These are phyloP conservation scores for Nomada ruficornis DNA, from an alignment of 2,888 invertebrate genomes.

Conservation along the genomic window DNA sequence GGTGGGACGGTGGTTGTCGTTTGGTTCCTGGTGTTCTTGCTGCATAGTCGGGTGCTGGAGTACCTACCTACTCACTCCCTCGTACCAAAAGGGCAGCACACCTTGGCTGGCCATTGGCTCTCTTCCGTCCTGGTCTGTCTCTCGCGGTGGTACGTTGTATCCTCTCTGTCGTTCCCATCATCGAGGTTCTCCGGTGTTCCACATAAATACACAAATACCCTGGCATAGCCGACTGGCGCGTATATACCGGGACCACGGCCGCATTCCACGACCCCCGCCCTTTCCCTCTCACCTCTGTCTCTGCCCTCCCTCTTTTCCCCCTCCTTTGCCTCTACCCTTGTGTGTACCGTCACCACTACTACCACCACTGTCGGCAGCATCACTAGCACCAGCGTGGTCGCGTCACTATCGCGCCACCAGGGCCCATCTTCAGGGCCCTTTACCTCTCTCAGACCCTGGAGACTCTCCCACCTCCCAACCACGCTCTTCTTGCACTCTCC, in stretches of 20 bases:
- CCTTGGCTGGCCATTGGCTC: constrained; percentile 83
- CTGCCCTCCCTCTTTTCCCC: constrained; percentile 48
- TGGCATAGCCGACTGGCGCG: constrained; percentile 75
- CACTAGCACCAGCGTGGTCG: constrained; percentile 30
- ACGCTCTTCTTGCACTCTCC: neutral
- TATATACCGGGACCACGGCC: constrained; percentile 81
- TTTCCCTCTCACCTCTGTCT: constrained; percentile 67
- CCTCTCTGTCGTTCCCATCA: constrained; percentile 56
- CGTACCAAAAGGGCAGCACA: constrained; percentile 81
- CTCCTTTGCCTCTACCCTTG: constrained; percentile 55
- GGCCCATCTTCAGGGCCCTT: constrained; percentile 76
- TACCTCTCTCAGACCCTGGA: constrained; percentile 62
- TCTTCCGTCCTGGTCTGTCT: constrained; percentile 65
- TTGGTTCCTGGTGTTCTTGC: constrained; percentile 80
- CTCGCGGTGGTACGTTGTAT: constrained; percentile 50
- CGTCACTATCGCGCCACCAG: constrained; percentile 67
- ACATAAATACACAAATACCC: constrained; percentile 83
- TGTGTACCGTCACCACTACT: constrained; percentile 63
- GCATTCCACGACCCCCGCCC: constrained; percentile 81
- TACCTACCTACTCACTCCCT: constrained; percentile 72
- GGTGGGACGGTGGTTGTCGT: constrained; percentile 75
- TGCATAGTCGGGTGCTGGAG: constrained; percentile 79
- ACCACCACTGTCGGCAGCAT: constrained; percentile 42
- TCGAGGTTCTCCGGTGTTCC: constrained; percentile 79
- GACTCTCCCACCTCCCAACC: constrained; percentile 33